These are phyloP conservation scores for Steinernema scapterisci DNA, from an alignment of 2,888 invertebrate genomes.

Conservation along the genomic window DNA sequence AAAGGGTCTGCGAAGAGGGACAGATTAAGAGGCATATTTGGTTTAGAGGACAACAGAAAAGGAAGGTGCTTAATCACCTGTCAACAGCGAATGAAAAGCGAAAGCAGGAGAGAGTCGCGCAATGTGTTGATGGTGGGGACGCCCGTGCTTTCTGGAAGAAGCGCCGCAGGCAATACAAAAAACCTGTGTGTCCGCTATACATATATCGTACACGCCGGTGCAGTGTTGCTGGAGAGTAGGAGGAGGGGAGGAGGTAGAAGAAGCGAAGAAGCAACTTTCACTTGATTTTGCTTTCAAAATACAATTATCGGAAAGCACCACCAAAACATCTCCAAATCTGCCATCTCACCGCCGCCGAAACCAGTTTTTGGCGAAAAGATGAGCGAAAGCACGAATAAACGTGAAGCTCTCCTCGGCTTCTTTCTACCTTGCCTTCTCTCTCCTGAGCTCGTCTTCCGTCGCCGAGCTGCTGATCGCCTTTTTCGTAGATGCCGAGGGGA, in stretches of 20 bases:
- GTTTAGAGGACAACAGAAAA: slow-evolving; percentile 22
- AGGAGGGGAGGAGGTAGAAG: slow-evolving; percentile 12
- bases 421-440: background rate
- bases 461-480: slow-evolving; percentile 13
- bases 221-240: too few species aligned
- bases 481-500: too few species aligned
- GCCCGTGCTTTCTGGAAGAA: slow-evolving; percentile 32
- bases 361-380: slow-evolving; percentile 25
- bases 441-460: background rate
- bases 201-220: slow-evolving; percentile 28
- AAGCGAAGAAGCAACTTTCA: slow-evolving; percentile 26
- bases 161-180: slow-evolving; percentile 32
- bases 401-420: slow-evolving; percentile 15
- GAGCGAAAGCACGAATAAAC: slow-evolving; percentile 18
- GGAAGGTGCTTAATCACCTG: slow-evolving; percentile 33
- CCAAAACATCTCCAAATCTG: slow-evolving; percentile 33
- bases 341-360: slow-evolving; percentile 21
- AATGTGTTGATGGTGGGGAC: slow-evolving; percentile 27
- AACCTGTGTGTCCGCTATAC: slow-evolving; percentile 32
- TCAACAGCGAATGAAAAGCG: slow-evolving; percentile 30
- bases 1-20: background rate
- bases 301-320: slow-evolving; percentile 33
- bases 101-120: slow-evolving; percentile 32
- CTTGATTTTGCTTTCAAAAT: slow-evolving; percentile 33
- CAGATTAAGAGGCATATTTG: background rate